phyloP scores from a whole-genome alignment of 2,797 vertebrate species.

The Myioborus miniatus region DNA sequence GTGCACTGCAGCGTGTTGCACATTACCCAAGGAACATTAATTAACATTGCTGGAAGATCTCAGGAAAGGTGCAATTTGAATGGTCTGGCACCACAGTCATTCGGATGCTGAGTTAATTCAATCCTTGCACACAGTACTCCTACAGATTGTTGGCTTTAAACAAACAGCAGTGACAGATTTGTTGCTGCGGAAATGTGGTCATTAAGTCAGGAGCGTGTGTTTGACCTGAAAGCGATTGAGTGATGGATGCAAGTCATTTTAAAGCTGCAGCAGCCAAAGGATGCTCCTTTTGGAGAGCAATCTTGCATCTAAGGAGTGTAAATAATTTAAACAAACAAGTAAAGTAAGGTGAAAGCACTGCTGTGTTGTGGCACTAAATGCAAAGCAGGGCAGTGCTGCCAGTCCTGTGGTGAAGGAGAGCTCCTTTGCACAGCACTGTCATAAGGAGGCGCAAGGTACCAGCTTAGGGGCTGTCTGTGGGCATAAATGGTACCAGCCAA shows the following conservation, averaged over 20 bases:
- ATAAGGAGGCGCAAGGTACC: neutral
- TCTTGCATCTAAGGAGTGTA: conserved; percentile 65
- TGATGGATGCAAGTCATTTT: conserved; percentile 77
- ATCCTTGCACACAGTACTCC: conserved; percentile 58
- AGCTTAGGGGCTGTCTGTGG: neutral
- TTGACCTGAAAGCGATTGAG: conserved; percentile 74
- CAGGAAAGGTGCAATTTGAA: conserved; percentile 52
- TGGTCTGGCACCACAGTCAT: conserved; percentile 53
- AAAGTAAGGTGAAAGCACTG: conserved; percentile 29
- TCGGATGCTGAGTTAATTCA: conserved; percentile 66
- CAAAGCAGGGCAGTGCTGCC: neutral
- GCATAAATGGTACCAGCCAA: neutral
- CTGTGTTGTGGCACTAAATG: neutral
- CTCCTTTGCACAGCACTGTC: accelerated
- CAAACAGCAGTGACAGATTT: conserved; percentile 73
- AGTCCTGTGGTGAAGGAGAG: neutral
- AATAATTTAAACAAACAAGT: conserved; percentile 74
- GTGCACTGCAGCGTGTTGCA: neutral
- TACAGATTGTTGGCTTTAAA: conserved; percentile 73
- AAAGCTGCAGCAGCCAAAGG: conserved; percentile 70
- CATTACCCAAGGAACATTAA: neutral
- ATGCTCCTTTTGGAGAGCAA: conserved; percentile 62
- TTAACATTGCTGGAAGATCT: conserved; percentile 43
- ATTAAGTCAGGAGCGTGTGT: conserved; percentile 71
- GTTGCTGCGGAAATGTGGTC: conserved; percentile 72